Conservation (phyloP, 2,797 vertebrate genomes). For the Lerista edwardsae region DNA sequence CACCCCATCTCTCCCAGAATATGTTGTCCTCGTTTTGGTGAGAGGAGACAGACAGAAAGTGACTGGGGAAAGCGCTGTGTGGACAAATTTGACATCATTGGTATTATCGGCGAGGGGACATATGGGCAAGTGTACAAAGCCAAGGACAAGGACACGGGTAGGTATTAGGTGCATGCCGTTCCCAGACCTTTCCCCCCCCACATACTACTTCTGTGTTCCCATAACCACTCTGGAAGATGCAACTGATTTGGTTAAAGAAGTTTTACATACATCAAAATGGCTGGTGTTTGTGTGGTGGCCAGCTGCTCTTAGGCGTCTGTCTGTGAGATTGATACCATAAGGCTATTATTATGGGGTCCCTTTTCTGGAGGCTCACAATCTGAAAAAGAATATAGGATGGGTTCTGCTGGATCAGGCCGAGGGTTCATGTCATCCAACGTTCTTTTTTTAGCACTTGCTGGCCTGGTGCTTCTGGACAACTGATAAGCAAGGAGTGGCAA, state of each 20-base stretch:
- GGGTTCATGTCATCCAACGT: no score
- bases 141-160: slow-evolving; percentile 98
- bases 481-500: no score
- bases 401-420: no score
- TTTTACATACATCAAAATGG: background rate
- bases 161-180: background rate
- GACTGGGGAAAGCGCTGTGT: slow-evolving; percentile 99
- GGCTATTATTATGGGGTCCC: no score
- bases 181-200: background rate
- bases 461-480: no score
- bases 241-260: no score
- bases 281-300: background rate
- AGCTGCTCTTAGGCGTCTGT: background rate
- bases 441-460: no score
- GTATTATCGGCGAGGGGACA: slow-evolving; percentile 97
- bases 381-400: no score
- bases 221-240: background rate
- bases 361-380: no score
- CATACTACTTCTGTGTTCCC: background rate
- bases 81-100: slow-evolving; percentile 98
- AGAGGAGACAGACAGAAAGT: slow-evolving; percentile 93
- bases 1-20: slow-evolving; percentile 81
- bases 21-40: slow-evolving; percentile 95
- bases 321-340: no score
- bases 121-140: slow-evolving; percentile 99